Evolutionary conservation across 2,888 invertebrate genomes (phyloP), one percentile per base, ranked within the genome.

Genomic region (Allophyes oxyacanthae): DNA sequence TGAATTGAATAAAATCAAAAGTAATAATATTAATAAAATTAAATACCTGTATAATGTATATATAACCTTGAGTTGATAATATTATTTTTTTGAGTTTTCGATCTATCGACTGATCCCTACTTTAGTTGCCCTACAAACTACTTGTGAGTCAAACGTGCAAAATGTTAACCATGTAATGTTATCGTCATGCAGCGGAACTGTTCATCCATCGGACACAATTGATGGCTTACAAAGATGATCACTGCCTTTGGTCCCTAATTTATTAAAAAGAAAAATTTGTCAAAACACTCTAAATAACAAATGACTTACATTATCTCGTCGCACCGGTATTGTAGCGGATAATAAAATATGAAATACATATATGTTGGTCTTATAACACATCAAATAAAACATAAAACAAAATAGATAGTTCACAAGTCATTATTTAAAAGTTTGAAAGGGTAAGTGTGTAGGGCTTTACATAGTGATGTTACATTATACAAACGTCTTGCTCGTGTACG

Each of bases 291-390:
- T 88, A 86, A 82, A 81, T 81, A 85, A 84, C 84, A 86, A 88
- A 82, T 88, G 91, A 93, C 93, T 93, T 92, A 93, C 93, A 87
- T 91, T 84, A 88, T 90, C 92, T 91, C 93, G 93, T 88, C 87
- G 91, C 87, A 88, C 90, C 92, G 87, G 84, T 88, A 85, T 84
- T 75, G 89, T 85, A 82, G 89, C 89, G 80, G 83, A 86, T 85
- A 88, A 87, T 87, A 82, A 89, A 89, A 89, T 88, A 81, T 81
- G 72, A 82, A 56, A 80, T 75, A 78, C 67, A 76, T 74, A 71
- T 73, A 66, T 63, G 40, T 58, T 64, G 51, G 36, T 59, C 36
- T 75, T 56, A 68, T 25, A 53, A 56, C 60, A 75, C 73, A 70
- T 60, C 9, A 49, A 58, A 60, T 61, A 54, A 56, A 60, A 41